Evolutionary conservation across 2,113 vertebrate species (phyloP).

Genomic region (Silurus asotus): DNA sequence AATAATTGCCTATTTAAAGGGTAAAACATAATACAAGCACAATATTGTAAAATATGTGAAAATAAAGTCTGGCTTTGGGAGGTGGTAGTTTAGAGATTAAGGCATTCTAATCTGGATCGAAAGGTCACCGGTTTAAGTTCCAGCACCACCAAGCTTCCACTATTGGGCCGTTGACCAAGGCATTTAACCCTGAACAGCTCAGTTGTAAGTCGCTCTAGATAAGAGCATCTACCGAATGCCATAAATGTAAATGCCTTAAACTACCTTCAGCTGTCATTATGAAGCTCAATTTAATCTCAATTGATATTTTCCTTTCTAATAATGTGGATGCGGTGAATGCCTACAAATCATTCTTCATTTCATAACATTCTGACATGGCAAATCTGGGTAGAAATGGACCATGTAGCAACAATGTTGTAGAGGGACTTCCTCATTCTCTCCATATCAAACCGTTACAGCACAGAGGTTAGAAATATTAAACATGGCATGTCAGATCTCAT

Average conservation of each 20-base stretch:
- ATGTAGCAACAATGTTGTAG: neutral
- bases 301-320: neutral
- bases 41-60: too few species aligned
- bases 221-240: too few species aligned
- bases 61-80: neutral
- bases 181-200: too few species aligned
- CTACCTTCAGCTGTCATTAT: neutral
- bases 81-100: too few species aligned
- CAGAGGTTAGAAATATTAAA: slow-evolving; percentile 3
- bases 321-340: neutral
- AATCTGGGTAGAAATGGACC: neutral
- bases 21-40: neutral
- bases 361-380: neutral
- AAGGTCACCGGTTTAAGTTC: too few species aligned
- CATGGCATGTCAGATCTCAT: neutral
- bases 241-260: neutral
- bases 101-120: too few species aligned
- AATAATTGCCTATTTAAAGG: neutral
- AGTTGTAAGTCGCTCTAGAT: too few species aligned
- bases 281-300: neutral
- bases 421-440: neutral
- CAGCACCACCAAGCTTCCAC: too few species aligned
- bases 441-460: neutral
- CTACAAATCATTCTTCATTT: too few species aligned
- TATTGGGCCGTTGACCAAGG: too few species aligned